Evolutionary conservation across 2,113 vertebrate genomes (phyloP).

Genomic region (Arothron firmamentum): DNA sequence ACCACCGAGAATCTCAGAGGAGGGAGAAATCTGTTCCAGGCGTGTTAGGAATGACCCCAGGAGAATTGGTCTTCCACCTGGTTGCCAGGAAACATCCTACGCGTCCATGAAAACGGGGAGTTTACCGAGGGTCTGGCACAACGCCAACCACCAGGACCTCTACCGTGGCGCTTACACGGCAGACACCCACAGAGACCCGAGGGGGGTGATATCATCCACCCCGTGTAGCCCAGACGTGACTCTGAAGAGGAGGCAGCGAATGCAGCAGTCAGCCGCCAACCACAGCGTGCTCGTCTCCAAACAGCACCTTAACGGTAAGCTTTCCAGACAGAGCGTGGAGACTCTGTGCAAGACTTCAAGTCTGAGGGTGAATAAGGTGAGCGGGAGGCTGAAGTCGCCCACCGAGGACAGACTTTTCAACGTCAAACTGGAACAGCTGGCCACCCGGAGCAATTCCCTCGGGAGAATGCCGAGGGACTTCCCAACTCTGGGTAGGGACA

Average conservation of each 20-base stretch:
- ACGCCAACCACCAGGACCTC: slow-evolving; percentile 64
- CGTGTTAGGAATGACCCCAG: slow-evolving; percentile 46
- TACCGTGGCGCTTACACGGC: slow-evolving; percentile 43
- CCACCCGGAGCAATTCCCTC: slow-evolving; percentile 82
- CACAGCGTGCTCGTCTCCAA: slow-evolving; percentile 75
- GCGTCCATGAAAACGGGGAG: slow-evolving; percentile 70
- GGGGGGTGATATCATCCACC: slow-evolving; percentile 61
- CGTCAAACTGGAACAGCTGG: slow-evolving; percentile 86
- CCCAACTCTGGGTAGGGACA: slow-evolving; percentile 80
- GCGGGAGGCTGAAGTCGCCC: slow-evolving; percentile 66
- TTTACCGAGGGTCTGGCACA: slow-evolving; percentile 74
- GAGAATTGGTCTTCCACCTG: slow-evolving; percentile 33
- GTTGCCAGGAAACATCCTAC: slow-evolving; percentile 64
- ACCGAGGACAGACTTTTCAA: slow-evolving; percentile 82
- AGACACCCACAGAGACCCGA: slow-evolving; percentile 44
- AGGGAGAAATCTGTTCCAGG: slow-evolving; percentile 68
- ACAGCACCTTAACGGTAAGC: slow-evolving; percentile 18
- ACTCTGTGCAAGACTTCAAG: slow-evolving; percentile 37
- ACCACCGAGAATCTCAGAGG: slow-evolving; percentile 32
- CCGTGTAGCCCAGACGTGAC: slow-evolving; percentile 69
- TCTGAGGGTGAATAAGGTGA: slow-evolving; percentile 17
- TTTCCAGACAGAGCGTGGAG: slow-evolving; percentile 31
- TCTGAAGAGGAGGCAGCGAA: slow-evolving; percentile 80
- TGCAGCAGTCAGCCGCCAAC: slow-evolving; percentile 78
- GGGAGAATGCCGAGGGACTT: slow-evolving; percentile 73